These are phyloP conservation scores for Peromyscus californicus DNA, from an alignment of 2,113 vertebrate species.

Conservation along the genomic window DNA sequence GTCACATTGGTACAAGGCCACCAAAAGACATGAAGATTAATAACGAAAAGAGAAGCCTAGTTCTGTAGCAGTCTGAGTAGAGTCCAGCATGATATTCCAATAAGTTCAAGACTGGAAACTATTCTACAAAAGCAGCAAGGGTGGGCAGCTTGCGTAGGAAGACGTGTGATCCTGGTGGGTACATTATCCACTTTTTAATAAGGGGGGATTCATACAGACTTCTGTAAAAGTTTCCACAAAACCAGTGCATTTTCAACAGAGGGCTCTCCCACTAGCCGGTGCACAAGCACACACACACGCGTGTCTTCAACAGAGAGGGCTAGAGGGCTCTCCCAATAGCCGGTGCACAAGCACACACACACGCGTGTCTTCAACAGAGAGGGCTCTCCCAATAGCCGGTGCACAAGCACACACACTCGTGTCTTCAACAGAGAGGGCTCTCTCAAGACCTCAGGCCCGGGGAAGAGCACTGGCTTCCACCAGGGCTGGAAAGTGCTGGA, in stretches of 20 bases:
- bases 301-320: conserved; percentile 88
- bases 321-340: conserved; percentile 90
- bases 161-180: conserved; percentile 88
- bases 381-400: conserved; percentile 90
- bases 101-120: conserved; percentile 72
- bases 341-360: conserved; percentile 94
- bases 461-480: conserved; percentile 88
- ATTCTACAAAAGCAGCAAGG: conserved; percentile 83
- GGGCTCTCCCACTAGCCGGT: conserved; percentile 87
- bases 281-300: conserved; percentile 94
- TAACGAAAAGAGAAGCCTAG: conserved; percentile 72
- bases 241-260: conserved; percentile 92
- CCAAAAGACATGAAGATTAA: conserved; percentile 58
- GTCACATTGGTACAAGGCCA: conserved; percentile 72
- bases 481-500: conserved; percentile 89
- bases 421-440: conserved; percentile 85
- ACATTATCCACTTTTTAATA: conserved; percentile 86
- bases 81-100: conserved; percentile 61
- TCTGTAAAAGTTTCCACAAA: conserved; percentile 96
- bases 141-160: conserved; percentile 79
- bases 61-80: conserved; percentile 54
- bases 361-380: conserved; percentile 88
- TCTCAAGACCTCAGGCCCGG: conserved; percentile 88
- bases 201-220: conserved; percentile 86
- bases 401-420: conserved; percentile 93